A percentile compares a stretch with the other conserved stretches of the same genome.
phyloP scores from a whole-genome alignment of 1,140 invertebrate genomes.

The Cyclargus thomasi region DNA sequence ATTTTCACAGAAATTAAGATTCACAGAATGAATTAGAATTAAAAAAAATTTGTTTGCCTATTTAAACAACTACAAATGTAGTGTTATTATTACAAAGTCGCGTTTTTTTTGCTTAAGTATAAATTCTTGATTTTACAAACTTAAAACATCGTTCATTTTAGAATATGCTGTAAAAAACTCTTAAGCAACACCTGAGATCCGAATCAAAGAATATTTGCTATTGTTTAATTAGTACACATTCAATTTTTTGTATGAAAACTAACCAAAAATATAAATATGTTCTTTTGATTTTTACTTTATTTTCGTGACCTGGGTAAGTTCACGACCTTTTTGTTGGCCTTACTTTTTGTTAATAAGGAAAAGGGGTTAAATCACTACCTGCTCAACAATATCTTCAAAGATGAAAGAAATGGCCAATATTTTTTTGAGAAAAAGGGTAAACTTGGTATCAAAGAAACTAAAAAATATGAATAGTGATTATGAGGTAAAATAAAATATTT shows the following conservation, averaged over 20 bases:
- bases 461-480: not conserved
- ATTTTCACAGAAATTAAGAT: too few relatives aligned
- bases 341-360: constrained; percentile 5
- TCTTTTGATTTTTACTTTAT: constrained; percentile 3
- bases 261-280: not conserved
- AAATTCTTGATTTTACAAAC: too few relatives aligned
- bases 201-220: not conserved
- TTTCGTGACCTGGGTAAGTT: constrained; percentile 22
- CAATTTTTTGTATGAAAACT: constrained; percentile 3
- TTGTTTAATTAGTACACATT: constrained; percentile 11
- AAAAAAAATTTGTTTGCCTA: too few relatives aligned
- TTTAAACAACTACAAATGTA: too few relatives aligned
- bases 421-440: not conserved
- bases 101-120: too few relatives aligned
- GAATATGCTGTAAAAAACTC: too few relatives aligned
- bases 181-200: not conserved
- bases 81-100: too few relatives aligned
- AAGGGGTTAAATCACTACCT: constrained; percentile 9
- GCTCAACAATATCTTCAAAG: not conserved
- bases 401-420: not conserved
- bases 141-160: too few relatives aligned
- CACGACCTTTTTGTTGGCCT: constrained; percentile 18
- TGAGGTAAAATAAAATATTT: not conserved
- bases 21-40: too few relatives aligned
- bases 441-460: not conserved